These are phyloP conservation scores for Cynopterus sphinx DNA, from an alignment of 2,797 vertebrate genomes.

Conservation along the genomic window DNA sequence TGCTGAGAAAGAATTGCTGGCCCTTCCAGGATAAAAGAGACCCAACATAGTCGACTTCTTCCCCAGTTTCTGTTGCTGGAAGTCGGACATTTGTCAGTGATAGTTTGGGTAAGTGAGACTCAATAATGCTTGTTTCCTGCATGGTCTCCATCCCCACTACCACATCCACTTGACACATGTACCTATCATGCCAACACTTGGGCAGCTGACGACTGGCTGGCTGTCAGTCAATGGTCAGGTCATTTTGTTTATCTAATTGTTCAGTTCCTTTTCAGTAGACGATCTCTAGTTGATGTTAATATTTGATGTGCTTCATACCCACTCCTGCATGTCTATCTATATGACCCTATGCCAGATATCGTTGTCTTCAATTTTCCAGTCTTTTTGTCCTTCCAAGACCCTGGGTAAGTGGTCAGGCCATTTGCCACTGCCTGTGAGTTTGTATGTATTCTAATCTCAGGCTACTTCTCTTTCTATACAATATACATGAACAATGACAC, in stretches of 20 bases:
- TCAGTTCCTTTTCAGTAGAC: background rate
- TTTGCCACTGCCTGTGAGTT: background rate
- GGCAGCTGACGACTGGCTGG: background rate
- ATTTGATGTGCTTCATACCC: background rate
- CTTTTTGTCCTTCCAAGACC: background rate
- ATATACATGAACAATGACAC: background rate
- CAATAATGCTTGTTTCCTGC: background rate
- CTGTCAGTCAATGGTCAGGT: background rate
- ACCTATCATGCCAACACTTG: background rate
- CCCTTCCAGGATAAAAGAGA: background rate
- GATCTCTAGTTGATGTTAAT: background rate
- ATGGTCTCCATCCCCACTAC: background rate
- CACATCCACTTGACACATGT: background rate
- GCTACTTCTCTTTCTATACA: background rate
- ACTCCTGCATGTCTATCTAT: background rate
- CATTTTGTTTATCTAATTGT: background rate
- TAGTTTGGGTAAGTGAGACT: background rate
- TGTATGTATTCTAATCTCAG: background rate
- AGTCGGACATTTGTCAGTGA: background rate
- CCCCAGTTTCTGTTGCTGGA: background rate
- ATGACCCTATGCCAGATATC: background rate
- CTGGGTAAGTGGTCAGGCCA: background rate
- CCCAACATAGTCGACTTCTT: background rate
- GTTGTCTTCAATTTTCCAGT: background rate
- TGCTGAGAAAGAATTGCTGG: background rate